Evolutionary conservation across 64 coral and sea anemone genomes (phyloP).

Genomic region (Trachythela sp.): DNA sequence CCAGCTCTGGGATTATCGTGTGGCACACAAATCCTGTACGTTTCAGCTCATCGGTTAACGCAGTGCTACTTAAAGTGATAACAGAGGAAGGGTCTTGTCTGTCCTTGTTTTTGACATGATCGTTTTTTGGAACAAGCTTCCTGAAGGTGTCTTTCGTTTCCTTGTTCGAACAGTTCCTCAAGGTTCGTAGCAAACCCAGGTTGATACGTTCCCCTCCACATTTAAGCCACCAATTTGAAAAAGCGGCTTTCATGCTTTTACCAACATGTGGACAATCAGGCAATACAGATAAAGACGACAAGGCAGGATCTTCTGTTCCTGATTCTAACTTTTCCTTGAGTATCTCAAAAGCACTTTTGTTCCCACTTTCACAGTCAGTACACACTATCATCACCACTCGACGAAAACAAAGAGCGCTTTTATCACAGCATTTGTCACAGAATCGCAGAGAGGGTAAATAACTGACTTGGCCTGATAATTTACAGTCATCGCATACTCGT

Average conservation of each 20-base stretch:
- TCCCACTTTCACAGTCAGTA: slow-evolving; percentile 52
- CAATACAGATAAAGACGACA: slow-evolving; percentile 41
- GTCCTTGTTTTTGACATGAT: slow-evolving; percentile 66
- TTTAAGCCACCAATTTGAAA: slow-evolving; percentile 68
- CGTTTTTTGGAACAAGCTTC: slow-evolving; percentile 49
- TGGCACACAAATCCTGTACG: slow-evolving; percentile 37
- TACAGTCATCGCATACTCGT: slow-evolving; percentile 9
- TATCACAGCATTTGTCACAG: slow-evolving; percentile 35
- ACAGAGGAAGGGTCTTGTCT: slow-evolving; percentile 54
- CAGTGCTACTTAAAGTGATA: slow-evolving; percentile 35
- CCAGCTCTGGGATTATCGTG: slow-evolving; percentile 65
- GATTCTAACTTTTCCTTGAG: slow-evolving; percentile 46
- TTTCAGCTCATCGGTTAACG: slow-evolving; percentile 40
- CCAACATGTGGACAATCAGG: slow-evolving; percentile 69
- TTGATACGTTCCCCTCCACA: slow-evolving; percentile 39
- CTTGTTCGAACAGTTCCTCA: slow-evolving; percentile 58
- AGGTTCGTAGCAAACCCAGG: slow-evolving; percentile 43
- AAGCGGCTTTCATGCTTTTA: slow-evolving; percentile 65
- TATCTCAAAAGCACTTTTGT: slow-evolving; percentile 40
- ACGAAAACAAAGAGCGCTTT: slow-evolving; percentile 3
- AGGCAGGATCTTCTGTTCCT: slow-evolving; percentile 36
- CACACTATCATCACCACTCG: slow-evolving; percentile 47
- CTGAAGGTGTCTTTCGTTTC: slow-evolving; percentile 46
- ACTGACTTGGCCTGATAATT: slow-evolving; percentile 14
- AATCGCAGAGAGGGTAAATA: slow-evolving; percentile 12